Evolutionary conservation across 2,888 invertebrate species (phyloP), one percentile per base, ranked within the genome.

Genomic region (Tortricodes alternella): DNA sequence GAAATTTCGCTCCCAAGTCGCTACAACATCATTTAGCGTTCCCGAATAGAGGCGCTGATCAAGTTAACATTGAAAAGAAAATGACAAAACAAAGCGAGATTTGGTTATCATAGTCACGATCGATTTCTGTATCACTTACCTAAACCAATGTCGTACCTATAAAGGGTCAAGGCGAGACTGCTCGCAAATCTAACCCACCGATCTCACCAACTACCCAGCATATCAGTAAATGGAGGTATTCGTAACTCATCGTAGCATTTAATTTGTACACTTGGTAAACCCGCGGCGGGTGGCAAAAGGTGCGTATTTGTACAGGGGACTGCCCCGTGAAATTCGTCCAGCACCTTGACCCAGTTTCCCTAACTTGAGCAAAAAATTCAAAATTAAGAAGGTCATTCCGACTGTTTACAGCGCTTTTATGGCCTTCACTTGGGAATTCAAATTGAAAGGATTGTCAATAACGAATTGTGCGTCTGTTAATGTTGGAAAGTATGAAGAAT

Each of bases 221-320:
- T 44, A 7, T 3, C 13, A 8, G 53, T 32, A 34, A 34, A 24
- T 7, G 23, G 29, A 35, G n/a, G 35, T n/a, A n/a, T 23, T 9
- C 3, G 29, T 21, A 53, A 21, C 21, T 21, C n/a, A n/a, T 24
- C 24, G 18, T 41, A 41, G 23, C 39, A 48, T 53, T 48, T 48
- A 48, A 41, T 27, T 48, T 41, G 38, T 32, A 23, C 34, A 41
- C 15, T 48, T 27, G 18, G 27, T 13, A 23, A 9, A 15, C 39
- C 18, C 32, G 39, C 16, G 16, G 16, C 73, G 70, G 68, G 69
- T 72, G 67, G 68, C 73, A 77, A 81, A 79, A 74, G 74, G 70
- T 70, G 78, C 76, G 74, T 82, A 77, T 83, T 85, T 80, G 75
- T 71, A 69, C 70, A 72, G 67, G 69, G 73, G 67, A 68, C 67